A percentile compares a stretch with the other conserved stretches of the same genome.
Conservation (phyloP, 92 coral and sea anemone genomes). For the Porites cylindrica region DNA sequence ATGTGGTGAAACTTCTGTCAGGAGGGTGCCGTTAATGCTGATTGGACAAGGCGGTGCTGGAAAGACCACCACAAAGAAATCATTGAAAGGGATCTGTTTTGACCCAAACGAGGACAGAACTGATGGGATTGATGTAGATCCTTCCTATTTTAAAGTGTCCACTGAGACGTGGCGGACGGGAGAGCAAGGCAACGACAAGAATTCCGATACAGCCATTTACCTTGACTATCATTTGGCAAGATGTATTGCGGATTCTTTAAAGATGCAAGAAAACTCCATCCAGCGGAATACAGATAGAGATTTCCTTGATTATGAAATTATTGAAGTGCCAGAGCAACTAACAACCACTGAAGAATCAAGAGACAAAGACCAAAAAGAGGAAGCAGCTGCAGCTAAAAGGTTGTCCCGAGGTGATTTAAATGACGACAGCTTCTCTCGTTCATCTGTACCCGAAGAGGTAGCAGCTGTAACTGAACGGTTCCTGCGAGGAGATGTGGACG, state of each 20-base stretch:
- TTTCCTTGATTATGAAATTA: neutral
- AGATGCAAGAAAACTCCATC: neutral
- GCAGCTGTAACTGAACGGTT: neutral
- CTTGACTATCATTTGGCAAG: neutral
- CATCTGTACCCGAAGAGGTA: slow-evolving; percentile 17
- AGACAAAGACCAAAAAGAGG: too few relatives aligned
- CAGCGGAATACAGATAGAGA: neutral
- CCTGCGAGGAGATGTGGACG: neutral
- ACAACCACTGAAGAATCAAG: too few relatives aligned
- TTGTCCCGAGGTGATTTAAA: neutral
- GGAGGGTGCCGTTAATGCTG: too few relatives aligned
- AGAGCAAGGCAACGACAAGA: too few relatives aligned
- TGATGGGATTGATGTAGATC: neutral
- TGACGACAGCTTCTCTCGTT: neutral
- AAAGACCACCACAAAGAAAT: slow-evolving; percentile 70
- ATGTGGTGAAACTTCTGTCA: slow-evolving; percentile 50
- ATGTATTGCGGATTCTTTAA: neutral
- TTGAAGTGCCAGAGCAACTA: neutral
- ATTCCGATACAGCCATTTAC: too few relatives aligned
- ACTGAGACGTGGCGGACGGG: neutral
- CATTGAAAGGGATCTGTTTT: neutral
- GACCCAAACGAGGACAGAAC: neutral
- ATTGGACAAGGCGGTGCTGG: slow-evolving; percentile 44
- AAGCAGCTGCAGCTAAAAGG: neutral
- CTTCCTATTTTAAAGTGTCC: neutral